Percentiles rank a stretch among this genome's conserved stretches.
Conservation (phyloP, 2,113 vertebrate genomes). For the Athene cunicularia region DNA sequence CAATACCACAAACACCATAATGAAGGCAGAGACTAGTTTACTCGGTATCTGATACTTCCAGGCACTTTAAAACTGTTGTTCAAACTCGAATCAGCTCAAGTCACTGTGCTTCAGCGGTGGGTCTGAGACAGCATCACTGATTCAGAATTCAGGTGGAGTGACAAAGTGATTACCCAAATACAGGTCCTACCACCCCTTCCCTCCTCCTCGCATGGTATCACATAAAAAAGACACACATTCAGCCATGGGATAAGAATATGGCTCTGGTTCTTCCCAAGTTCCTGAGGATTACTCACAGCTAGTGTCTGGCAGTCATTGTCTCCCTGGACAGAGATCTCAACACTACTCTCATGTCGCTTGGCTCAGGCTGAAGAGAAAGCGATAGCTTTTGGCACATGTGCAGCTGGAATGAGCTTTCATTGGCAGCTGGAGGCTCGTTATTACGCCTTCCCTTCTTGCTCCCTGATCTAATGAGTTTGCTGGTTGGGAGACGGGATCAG, state of each 20-base stretch:
- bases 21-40: background rate
- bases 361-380: background rate
- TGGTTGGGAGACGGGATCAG: background rate
- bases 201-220: background rate
- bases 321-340: background rate
- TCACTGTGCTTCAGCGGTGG: background rate
- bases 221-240: rapidly evolving
- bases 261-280: background rate
- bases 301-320: background rate
- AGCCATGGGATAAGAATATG: background rate
- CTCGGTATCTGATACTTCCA: background rate
- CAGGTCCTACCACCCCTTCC: background rate
- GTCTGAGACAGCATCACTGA: background rate
- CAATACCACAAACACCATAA: background rate
- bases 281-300: background rate
- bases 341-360: background rate
- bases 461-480: background rate
- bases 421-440: background rate
- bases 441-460: background rate
- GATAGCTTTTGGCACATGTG: background rate
- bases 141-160: background rate
- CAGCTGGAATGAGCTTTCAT: background rate
- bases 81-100: background rate
- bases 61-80: background rate
- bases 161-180: background rate